phyloP scores from a whole-genome alignment of 2,888 invertebrate genomes.

The Drosophila heteroneura region DNA sequence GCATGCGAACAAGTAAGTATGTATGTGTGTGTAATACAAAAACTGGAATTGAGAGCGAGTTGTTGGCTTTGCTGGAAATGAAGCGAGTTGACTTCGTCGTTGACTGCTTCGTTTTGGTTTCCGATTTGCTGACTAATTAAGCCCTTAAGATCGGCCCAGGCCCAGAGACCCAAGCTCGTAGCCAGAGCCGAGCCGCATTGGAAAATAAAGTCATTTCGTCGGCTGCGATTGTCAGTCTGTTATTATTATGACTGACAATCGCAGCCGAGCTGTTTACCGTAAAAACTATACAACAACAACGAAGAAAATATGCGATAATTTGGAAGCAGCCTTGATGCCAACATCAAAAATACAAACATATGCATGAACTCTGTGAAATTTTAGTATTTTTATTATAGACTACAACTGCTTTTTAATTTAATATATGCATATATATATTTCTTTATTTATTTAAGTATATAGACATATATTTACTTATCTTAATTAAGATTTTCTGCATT shows the following conservation, averaged over 20 bases:
- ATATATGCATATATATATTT: not conserved
- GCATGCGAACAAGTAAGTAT: slow-evolving; percentile 12
- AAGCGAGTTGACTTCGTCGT: slow-evolving; percentile 20
- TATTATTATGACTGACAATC: not conserved
- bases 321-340: not conserved
- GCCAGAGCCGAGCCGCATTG: slow-evolving; percentile 12
- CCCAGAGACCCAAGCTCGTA: slow-evolving; percentile 8
- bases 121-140: slow-evolving; percentile 71
- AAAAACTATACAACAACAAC: slow-evolving; percentile 11
- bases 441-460: not conserved
- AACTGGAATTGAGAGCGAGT: slow-evolving; percentile 55
- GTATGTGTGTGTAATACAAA: slow-evolving; percentile 24
- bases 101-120: slow-evolving; percentile 40
- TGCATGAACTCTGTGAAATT: not conserved
- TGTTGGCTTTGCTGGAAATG: slow-evolving; percentile 24
- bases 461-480: not conserved
- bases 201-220: slow-evolving; percentile 73
- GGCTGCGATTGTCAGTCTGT: slow-evolving; percentile 19
- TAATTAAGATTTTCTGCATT: not conserved
- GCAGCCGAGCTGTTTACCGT: not conserved
- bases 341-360: not conserved
- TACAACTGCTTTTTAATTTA: not conserved
- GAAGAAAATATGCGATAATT: not conserved
- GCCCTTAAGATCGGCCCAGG: slow-evolving; percentile 58
- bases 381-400: not conserved